Conservation (phyloP, 1,140 invertebrate species). For the Amyelois transitella region DNA sequence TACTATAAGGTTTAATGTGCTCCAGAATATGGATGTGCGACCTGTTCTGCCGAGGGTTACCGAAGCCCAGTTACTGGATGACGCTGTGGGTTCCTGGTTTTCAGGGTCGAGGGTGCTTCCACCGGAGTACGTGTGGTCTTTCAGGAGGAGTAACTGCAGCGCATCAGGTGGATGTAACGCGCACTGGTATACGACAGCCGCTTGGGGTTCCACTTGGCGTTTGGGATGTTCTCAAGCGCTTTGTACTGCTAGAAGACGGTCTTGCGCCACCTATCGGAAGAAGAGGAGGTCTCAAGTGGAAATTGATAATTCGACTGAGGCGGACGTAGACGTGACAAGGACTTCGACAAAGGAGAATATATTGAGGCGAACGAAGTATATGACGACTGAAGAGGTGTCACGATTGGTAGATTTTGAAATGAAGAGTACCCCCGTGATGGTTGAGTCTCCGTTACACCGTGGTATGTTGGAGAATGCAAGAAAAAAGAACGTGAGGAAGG, state of each 20-base stretch:
- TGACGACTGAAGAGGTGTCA: conserved; percentile 18
- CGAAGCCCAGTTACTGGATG: conserved; percentile 55
- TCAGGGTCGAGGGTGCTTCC: conserved; percentile 48
- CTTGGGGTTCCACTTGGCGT: conserved; percentile 62
- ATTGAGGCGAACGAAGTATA: conserved; percentile 44
- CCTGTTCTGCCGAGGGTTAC: conserved; percentile 48
- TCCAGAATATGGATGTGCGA: conserved; percentile 64
- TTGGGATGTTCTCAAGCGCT: conserved; percentile 60
- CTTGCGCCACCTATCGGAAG: conserved; percentile 46
- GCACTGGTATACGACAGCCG: conserved; percentile 57
- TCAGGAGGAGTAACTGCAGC: conserved; percentile 47
- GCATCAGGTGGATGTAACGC: conserved; percentile 51
- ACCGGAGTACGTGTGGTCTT: conserved; percentile 54
- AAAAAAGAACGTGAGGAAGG: conserved; percentile 23
- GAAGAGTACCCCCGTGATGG: conserved; percentile 10
- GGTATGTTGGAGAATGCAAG: conserved; percentile 20
- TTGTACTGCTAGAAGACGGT: conserved; percentile 43
- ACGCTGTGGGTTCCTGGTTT: conserved; percentile 59
- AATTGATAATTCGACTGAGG: neutral
- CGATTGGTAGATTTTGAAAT: conserved; percentile 35
- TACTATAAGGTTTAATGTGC: conserved; percentile 55
- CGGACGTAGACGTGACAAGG: conserved; percentile 19
- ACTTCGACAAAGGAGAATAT: conserved; percentile 33
- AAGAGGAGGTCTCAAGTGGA: conserved; percentile 11
- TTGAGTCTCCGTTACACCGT: conserved; percentile 43